These are phyloP conservation scores for Miniopterus natalensis DNA, from an alignment of 2,113 vertebrate genomes.

Conservation along the genomic window DNA sequence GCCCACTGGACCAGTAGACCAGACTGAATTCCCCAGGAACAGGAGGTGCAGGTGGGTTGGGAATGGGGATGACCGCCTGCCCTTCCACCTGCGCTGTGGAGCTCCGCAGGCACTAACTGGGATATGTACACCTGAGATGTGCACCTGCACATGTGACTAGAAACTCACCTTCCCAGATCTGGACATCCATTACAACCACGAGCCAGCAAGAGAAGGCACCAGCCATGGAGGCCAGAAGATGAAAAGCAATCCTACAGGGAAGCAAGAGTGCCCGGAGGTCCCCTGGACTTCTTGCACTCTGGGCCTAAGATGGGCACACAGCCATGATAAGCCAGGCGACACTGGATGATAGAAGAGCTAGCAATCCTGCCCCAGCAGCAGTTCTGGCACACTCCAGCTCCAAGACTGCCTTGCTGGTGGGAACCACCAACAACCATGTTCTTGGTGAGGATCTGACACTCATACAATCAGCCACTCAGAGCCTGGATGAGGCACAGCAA, in stretches of 20 bases:
- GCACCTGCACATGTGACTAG: background rate
- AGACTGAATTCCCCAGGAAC: background rate
- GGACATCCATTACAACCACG: background rate
- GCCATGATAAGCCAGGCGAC: background rate
- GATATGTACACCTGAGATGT: fast-evolving
- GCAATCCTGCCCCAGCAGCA: background rate
- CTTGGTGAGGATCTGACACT: background rate
- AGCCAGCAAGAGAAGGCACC: background rate
- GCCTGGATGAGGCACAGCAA: background rate
- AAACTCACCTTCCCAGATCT: background rate
- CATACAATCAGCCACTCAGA: background rate
- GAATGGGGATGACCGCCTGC: background rate
- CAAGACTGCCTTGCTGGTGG: background rate
- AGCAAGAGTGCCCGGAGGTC: background rate
- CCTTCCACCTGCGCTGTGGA: background rate
- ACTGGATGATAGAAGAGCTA: background rate
- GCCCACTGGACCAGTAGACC: background rate
- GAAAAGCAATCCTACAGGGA: background rate
- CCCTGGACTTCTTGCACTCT: background rate
- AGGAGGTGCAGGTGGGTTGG: fast-evolving
- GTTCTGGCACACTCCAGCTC: background rate
- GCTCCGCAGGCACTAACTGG: background rate
- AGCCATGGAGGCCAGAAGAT: fast-evolving
- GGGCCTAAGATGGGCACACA: background rate
- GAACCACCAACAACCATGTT: background rate